Percentiles rank a stretch among this genome's conserved stretches.
These are phyloP conservation scores for Hiodon alosoides DNA, from an alignment of 2,113 vertebrate genomes.

Conservation along the genomic window DNA sequence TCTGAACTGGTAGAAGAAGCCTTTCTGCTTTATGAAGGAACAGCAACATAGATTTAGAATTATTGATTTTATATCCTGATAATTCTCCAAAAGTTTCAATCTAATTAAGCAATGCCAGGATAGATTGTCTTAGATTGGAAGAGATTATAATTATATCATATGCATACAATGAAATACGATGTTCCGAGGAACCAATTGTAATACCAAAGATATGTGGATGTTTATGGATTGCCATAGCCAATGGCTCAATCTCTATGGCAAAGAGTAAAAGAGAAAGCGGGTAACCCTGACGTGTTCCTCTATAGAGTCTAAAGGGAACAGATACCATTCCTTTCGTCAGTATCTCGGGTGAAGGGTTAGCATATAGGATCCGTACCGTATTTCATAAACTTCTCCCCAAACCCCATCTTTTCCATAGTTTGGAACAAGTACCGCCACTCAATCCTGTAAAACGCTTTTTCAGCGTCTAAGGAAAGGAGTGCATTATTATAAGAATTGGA, in stretches of 20 bases:
- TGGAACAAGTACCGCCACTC: constrained; percentile 19
- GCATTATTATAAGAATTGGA: neutral
- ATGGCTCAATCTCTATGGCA: neutral
- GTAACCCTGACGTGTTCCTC: neutral
- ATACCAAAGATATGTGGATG: neutral
- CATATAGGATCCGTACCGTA: constrained; percentile 16
- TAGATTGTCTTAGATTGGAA: neutral
- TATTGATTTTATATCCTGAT: constrained; percentile 12
- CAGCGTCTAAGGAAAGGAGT: constrained; percentile 8
- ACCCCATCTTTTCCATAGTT: neutral
- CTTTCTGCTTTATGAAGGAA: neutral
- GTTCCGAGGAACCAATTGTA: neutral
- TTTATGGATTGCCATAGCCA: constrained; percentile 5
- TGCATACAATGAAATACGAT: neutral
- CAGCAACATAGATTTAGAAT: neutral
- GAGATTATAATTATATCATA: neutral
- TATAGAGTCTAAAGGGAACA: neutral
- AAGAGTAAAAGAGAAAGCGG: neutral
- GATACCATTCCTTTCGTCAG: constrained; percentile 15
- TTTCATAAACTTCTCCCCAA: constrained; percentile 1
- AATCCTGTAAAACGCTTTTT: constrained; percentile 20
- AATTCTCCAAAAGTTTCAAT: neutral
- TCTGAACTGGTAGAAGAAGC: neutral
- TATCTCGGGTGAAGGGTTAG: neutral
- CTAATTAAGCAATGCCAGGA: neutral